Evolutionary conservation across 2,888 invertebrate genomes (phyloP).

Genomic region (Laspeyria flexula): DNA sequence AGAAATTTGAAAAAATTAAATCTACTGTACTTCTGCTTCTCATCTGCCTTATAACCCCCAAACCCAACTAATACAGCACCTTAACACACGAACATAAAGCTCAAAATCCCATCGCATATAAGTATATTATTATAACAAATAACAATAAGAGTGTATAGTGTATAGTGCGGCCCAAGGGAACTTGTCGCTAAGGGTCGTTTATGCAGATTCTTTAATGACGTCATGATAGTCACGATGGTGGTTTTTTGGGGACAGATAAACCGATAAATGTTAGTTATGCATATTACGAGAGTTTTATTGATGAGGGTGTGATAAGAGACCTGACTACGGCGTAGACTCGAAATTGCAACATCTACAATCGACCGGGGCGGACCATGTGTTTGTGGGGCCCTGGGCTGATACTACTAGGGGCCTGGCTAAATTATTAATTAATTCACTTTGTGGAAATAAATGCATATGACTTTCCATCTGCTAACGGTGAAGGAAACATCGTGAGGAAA

Average conservation of each 20-base stretch:
- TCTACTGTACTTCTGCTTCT: slow-evolving; percentile 11
- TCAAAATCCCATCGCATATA: slow-evolving; percentile 6
- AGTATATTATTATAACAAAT: slow-evolving; percentile 16
- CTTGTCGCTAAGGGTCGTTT: slow-evolving; percentile 72
- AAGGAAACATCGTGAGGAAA: too few relatives aligned
- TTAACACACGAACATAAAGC: not conserved
- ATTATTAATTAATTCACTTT: too few relatives aligned
- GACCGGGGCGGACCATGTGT: too few relatives aligned
- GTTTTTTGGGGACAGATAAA: slow-evolving; percentile 34
- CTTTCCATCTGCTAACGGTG: too few relatives aligned
- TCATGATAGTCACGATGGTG: slow-evolving; percentile 23
- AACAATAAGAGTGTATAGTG: slow-evolving; percentile 16
- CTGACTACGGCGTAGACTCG: too few relatives aligned
- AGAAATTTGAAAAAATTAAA: too few relatives aligned
- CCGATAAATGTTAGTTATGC: slow-evolving; percentile 45
- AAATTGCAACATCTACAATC: too few relatives aligned
- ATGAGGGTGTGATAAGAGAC: not conserved
- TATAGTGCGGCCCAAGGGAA: slow-evolving; percentile 55
- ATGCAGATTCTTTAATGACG: slow-evolving; percentile 70
- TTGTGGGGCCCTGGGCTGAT: too few relatives aligned
- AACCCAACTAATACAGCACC: slow-evolving; percentile 22
- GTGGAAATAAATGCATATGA: too few relatives aligned
- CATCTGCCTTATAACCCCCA: not conserved
- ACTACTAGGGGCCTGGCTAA: too few relatives aligned
- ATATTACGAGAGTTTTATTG: slow-evolving; percentile 4